Percentiles rank a stretch among this genome's conserved stretches.
These are phyloP conservation scores for Typhlichthys eigenmanni DNA, from an alignment of 2,797 vertebrate species.

Conservation along the genomic window DNA sequence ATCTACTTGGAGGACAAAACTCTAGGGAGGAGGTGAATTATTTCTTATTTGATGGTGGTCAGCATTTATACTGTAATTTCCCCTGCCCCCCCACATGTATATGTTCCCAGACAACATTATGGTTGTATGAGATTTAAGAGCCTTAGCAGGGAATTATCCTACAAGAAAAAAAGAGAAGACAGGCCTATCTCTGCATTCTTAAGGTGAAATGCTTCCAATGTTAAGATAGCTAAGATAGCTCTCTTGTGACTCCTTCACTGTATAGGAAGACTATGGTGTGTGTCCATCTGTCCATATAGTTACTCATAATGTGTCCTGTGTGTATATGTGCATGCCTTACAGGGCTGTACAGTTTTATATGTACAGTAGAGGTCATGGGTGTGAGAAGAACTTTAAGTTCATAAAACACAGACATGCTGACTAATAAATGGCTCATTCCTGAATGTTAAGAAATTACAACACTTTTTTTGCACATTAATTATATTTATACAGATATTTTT, in stretches of 20 bases:
- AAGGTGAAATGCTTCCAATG: slow-evolving; percentile 51
- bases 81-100: slow-evolving; percentile 16
- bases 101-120: slow-evolving; percentile 45
- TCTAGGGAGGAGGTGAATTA: slow-evolving; percentile 37
- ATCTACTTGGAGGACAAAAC: slow-evolving; percentile 30
- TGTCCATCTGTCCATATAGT: neutral
- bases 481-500: neutral
- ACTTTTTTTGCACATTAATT: neutral
- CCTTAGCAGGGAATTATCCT: slow-evolving; percentile 4
- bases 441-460: neutral
- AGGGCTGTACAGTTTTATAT: neutral
- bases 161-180: slow-evolving; percentile 8
- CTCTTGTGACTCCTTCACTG: slow-evolving; percentile 8
- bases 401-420: slow-evolving; percentile 44
- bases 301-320: neutral
- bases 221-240: slow-evolving; percentile 28
- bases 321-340: neutral
- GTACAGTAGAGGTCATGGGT: too few species aligned
- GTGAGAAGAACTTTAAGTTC: slow-evolving; percentile 24
- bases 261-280: slow-evolving; percentile 1
- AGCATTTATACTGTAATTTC: slow-evolving; percentile 18
- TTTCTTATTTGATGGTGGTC: slow-evolving; percentile 57
- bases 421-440: neutral
- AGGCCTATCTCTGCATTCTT: slow-evolving; percentile 19
- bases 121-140: slow-evolving; percentile 37